Percentiles rank a stretch among this genome's conserved stretches.
These are phyloP conservation scores for Rousettus madagascariensis DNA, from an alignment of 2,797 vertebrate genomes.

Conservation along the genomic window DNA sequence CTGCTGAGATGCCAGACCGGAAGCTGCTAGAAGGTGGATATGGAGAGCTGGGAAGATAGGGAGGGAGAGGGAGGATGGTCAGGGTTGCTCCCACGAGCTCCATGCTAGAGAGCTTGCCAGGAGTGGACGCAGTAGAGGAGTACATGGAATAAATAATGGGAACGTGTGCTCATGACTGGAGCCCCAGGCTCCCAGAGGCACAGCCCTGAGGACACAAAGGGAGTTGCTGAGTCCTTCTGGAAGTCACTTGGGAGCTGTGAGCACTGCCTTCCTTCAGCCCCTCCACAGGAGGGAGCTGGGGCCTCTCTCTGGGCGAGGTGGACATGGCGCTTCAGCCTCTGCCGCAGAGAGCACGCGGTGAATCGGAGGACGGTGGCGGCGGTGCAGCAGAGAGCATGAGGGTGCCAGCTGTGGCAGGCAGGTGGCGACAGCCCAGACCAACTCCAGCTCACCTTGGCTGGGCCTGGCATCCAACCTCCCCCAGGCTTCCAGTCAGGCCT, in stretches of 20 bases:
- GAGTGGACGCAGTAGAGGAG: not conserved
- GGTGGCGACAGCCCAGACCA: not conserved
- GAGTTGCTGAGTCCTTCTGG: not conserved
- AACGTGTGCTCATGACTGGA: constrained; percentile 4
- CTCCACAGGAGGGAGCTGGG: constrained; percentile 74
- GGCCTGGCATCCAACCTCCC: not conserved
- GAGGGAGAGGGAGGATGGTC: constrained; percentile 69
- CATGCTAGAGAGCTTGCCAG: not conserved
- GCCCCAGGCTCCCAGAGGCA: constrained; percentile 62
- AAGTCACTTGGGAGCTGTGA: not conserved
- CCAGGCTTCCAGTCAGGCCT: not conserved
- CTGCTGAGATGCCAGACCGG: constrained; percentile 30
- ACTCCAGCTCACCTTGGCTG: not conserved
- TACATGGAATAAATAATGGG: constrained; percentile 72
- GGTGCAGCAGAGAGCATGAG: not conserved
- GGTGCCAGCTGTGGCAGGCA: not conserved
- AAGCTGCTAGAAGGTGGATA: not conserved
- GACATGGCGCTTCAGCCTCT: not conserved
- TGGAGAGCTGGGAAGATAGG: constrained; percentile 52
- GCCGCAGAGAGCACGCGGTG: constrained; percentile 74
- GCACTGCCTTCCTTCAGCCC: not conserved
- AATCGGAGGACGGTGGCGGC: constrained; percentile 44
- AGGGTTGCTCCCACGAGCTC: not conserved
- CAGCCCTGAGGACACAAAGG: constrained; percentile 72
- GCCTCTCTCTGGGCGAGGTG: constrained; percentile 6